Evolutionary conservation across 1,140 invertebrate genomes (phyloP).

Genomic region (Phymorhynchus buccinoides): DNA sequence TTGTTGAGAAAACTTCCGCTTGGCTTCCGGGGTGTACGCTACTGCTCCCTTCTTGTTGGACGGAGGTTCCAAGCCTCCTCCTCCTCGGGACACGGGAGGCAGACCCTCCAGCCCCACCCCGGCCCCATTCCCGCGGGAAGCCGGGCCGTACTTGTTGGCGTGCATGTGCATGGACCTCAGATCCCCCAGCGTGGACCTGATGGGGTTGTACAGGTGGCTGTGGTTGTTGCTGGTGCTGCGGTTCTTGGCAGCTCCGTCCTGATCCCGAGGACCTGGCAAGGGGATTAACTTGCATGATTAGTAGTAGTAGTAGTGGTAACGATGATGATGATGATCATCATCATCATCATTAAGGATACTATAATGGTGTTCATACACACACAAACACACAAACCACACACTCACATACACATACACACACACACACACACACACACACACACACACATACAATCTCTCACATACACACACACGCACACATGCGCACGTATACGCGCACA

Average conservation of each 20-base stretch:
- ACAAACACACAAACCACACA: too few relatives aligned
- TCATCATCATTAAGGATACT: too few relatives aligned
- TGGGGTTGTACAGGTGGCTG: not conserved
- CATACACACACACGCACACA: too few relatives aligned
- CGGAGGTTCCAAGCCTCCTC: not conserved
- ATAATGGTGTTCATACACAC: too few relatives aligned
- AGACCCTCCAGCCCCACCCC: not conserved
- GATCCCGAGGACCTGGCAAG: not conserved
- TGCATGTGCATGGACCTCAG: constrained; percentile 22
- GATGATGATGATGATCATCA: too few relatives aligned
- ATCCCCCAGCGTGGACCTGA: constrained; percentile 11
- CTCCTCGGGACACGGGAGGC: too few relatives aligned
- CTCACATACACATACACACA: too few relatives aligned
- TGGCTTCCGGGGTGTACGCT: not conserved
- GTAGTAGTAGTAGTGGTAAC: too few relatives aligned
- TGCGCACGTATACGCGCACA: too few relatives aligned
- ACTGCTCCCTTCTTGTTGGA: not conserved
- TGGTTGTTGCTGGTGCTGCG: not conserved
- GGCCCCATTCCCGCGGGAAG: not conserved
- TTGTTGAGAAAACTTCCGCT: not conserved
- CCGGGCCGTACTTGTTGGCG: not conserved
- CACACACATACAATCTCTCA: too few relatives aligned
- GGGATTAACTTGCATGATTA: too few relatives aligned
- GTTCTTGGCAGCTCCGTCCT: not conserved
- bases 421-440: too few relatives aligned